A percentile compares a stretch with the other conserved stretches of the same genome.
These are phyloP conservation scores for Cephus nigrinus DNA, from an alignment of 2,888 invertebrate species.

Conservation along the genomic window DNA sequence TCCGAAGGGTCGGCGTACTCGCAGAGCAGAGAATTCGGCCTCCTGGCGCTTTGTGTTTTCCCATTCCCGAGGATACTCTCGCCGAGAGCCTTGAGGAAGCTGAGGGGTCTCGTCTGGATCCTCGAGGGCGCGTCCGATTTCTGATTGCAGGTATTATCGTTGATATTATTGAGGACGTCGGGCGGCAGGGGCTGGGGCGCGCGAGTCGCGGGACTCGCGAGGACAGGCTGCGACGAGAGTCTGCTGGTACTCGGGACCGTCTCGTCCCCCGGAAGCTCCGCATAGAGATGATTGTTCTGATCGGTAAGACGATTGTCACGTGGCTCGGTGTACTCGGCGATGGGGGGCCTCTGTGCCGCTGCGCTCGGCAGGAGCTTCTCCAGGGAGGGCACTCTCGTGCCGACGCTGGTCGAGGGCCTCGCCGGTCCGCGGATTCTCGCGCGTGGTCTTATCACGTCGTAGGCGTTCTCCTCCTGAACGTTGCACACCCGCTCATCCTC, in stretches of 20 bases:
- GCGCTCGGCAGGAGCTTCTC: constrained; percentile 70
- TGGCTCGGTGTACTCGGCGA: constrained; percentile 68
- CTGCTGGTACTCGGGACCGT: constrained; percentile 65
- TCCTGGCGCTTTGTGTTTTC: constrained; percentile 46
- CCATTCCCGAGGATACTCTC: constrained; percentile 66
- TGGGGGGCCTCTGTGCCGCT: constrained; percentile 46
- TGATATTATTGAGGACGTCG: constrained; percentile 49
- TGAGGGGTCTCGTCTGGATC: constrained; percentile 67
- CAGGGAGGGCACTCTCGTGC: constrained; percentile 72
- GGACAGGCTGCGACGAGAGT: constrained; percentile 51
- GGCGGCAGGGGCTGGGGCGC: constrained; percentile 57
- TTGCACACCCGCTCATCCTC: constrained; percentile 30
- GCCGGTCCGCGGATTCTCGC: constrained; percentile 54
- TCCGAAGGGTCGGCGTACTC: constrained; percentile 72
- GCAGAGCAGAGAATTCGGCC: constrained; percentile 63
- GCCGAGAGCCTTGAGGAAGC: constrained; percentile 73
- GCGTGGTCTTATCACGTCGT: constrained; percentile 70
- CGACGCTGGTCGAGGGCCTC: constrained; percentile 69
- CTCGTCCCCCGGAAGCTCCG: constrained; percentile 71
- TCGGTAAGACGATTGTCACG: constrained; percentile 58
- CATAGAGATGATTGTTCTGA: constrained; percentile 70
- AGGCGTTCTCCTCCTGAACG: constrained; percentile 71
- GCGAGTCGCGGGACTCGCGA: constrained; percentile 49
- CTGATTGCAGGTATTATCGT: constrained; percentile 47
- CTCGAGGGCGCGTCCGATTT: constrained; percentile 59